Percentiles rank a stretch among this genome's conserved stretches.
These are phyloP conservation scores for Halictus ligatus DNA, from an alignment of 2,888 invertebrate genomes.

Conservation along the genomic window DNA sequence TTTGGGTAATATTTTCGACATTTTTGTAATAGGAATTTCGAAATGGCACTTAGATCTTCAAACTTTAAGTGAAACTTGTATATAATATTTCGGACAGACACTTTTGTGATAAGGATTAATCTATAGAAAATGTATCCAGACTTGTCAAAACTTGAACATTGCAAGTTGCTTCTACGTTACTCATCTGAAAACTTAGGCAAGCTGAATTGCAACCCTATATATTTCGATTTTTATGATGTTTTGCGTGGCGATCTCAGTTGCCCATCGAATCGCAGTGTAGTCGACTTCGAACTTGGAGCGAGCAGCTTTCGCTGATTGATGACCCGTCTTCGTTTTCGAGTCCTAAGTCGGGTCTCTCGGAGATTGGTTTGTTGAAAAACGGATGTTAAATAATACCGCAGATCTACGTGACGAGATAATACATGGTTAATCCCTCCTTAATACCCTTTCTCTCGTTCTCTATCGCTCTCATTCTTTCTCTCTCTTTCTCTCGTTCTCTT, in stretches of 20 bases:
- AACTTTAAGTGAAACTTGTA: background rate
- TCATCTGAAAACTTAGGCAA: too few relatives aligned
- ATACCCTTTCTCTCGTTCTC: constrained; percentile 51
- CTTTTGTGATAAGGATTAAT: background rate
- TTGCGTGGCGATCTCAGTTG: constrained; percentile 26
- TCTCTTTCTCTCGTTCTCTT: constrained; percentile 24
- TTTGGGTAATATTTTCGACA: background rate
- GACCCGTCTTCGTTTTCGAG: constrained; percentile 28
- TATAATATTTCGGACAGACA: background rate
- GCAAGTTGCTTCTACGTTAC: too few relatives aligned
- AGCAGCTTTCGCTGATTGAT: constrained; percentile 27
- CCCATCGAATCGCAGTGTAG: constrained; percentile 44
- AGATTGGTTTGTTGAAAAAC: constrained; percentile 52
- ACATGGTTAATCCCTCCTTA: constrained; percentile 68
- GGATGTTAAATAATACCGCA: constrained; percentile 68
- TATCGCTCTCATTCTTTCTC: constrained; percentile 28
- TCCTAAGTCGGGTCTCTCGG: constrained; percentile 61
- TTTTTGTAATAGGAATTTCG: background rate
- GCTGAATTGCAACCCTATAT: background rate
- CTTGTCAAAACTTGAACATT: background rate
- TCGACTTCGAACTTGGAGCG: constrained; percentile 38
- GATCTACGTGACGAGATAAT: constrained; percentile 72
- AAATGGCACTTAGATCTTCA: background rate
- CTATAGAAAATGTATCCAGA: background rate
- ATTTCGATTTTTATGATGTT: background rate